These are phyloP conservation scores for Chorisops tibialis DNA, from an alignment of 2,888 invertebrate species.

Conservation along the genomic window DNA sequence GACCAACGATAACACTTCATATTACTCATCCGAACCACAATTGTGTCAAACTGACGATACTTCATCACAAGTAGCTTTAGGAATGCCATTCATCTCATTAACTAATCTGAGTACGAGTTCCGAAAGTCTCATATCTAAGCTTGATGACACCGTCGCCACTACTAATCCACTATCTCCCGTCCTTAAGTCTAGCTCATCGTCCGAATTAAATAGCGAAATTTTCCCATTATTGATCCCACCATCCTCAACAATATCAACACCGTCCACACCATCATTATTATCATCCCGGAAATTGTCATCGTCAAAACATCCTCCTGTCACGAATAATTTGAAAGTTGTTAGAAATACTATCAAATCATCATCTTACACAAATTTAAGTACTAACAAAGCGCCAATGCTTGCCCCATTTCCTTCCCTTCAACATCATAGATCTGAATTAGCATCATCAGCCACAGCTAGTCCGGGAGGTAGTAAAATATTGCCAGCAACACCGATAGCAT, in stretches of 20 bases:
- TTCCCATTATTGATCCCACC: not conserved
- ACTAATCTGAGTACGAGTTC: conserved; percentile 24
- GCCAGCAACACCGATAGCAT: conserved; percentile 16
- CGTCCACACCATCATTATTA: not conserved
- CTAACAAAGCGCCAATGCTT: conserved; percentile 52
- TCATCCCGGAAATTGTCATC: too few relatives aligned
- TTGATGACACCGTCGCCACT: conserved; percentile 6
- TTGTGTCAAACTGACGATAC: conserved; percentile 2
- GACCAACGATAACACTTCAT: not conserved
- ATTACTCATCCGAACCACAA: conserved; percentile 32
- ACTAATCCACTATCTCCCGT: conserved; percentile 1
- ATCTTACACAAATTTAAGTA: conserved; percentile 36
- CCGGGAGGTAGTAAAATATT: conserved; percentile 5
- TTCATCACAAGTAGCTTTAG: not conserved
- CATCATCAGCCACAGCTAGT: conserved; percentile 36
- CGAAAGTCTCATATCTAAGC: conserved; percentile 1
- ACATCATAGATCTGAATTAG: conserved; percentile 36
- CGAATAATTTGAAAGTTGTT: conserved; percentile 40
- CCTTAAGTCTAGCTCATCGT: not conserved
- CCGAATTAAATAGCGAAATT: not conserved
- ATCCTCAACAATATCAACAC: not conserved
- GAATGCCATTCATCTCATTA: conserved; percentile 28
- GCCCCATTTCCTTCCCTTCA: conserved; percentile 48
- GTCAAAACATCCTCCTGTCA: not conserved
- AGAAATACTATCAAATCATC: conserved; percentile 39